Conservation (phyloP, 64 coral and sea anemone genomes). For the Montipora cactus region DNA sequence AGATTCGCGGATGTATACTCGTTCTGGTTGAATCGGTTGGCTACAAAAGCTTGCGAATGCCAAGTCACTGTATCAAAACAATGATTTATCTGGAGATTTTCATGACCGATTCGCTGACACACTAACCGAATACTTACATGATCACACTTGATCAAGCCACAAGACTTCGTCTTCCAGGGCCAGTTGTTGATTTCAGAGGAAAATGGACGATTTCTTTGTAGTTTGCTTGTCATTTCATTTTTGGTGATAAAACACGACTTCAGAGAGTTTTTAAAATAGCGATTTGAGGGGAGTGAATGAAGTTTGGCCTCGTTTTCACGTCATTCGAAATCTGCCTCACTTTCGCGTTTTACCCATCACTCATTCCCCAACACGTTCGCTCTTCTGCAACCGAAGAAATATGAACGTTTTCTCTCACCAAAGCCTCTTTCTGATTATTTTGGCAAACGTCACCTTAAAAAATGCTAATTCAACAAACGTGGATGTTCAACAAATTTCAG, state of each 20-base stretch:
- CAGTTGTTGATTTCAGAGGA: slow-evolving; percentile 18
- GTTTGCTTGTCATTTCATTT: slow-evolving; percentile 59
- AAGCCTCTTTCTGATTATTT: background rate
- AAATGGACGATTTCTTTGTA: slow-evolving; percentile 44
- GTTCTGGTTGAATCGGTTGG: background rate
- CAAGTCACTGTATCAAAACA: slow-evolving; percentile 18
- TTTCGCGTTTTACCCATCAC: background rate
- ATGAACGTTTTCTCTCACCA: background rate
- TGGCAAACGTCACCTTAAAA: too few relatives aligned
- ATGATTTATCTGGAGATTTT: background rate
- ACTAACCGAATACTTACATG: slow-evolving; percentile 16
- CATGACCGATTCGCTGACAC: background rate
- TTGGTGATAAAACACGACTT: background rate
- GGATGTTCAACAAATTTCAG: slow-evolving; percentile 20
- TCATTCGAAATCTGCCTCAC: background rate
- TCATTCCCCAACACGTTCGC: background rate
- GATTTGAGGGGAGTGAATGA: background rate
- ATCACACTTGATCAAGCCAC: slow-evolving; percentile 13
- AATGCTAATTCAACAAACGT: background rate
- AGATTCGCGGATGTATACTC: background rate
- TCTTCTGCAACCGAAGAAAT: background rate
- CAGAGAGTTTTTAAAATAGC: background rate
- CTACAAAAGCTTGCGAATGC: background rate
- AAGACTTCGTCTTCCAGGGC: slow-evolving; percentile 27
- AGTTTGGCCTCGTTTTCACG: slow-evolving; percentile 12